phyloP scores from a whole-genome alignment of 2,797 vertebrate species.

The Heliangelus exortis region DNA sequence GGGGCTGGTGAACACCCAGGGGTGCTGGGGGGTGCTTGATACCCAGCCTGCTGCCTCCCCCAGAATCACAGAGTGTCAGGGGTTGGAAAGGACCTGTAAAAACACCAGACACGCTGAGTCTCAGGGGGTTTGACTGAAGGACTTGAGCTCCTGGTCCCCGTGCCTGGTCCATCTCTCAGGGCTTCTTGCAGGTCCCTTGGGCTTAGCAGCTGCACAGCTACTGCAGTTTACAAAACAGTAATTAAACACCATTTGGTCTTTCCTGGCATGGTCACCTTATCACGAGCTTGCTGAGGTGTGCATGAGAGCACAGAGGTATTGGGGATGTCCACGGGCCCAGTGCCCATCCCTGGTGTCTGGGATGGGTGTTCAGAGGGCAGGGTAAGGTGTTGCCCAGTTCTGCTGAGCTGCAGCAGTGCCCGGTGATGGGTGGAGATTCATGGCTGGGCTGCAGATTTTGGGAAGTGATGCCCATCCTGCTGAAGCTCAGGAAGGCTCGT shows the following conservation, averaged over 20 bases:
- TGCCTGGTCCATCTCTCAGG: neutral
- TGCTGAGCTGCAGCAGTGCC: neutral
- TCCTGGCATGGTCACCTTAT: neutral
- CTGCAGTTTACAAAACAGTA: neutral
- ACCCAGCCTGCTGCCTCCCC: neutral
- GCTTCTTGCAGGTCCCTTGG: neutral
- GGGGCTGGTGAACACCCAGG: neutral
- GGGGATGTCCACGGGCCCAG: fast-evolving
- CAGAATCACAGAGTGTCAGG: too few species aligned
- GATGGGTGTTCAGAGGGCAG: neutral
- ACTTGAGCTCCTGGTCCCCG: neutral
- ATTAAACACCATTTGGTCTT: neutral
- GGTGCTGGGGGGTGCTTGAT: neutral
- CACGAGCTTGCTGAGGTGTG: neutral
- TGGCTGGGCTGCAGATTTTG: fast-evolving
- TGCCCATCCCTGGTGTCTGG: neutral
- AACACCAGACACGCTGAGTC: neutral
- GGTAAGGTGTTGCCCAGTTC: fast-evolving
- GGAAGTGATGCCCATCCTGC: neutral
- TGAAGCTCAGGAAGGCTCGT: neutral
- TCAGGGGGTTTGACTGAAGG: neutral
- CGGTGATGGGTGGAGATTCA: neutral
- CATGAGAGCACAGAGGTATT: neutral
- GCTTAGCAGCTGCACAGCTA: neutral
- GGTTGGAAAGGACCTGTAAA: neutral